Percentiles rank a stretch among this genome's conserved stretches.
phyloP scores from a whole-genome alignment of 1,140 invertebrate genomes.

The Pissodes strobi region DNA sequence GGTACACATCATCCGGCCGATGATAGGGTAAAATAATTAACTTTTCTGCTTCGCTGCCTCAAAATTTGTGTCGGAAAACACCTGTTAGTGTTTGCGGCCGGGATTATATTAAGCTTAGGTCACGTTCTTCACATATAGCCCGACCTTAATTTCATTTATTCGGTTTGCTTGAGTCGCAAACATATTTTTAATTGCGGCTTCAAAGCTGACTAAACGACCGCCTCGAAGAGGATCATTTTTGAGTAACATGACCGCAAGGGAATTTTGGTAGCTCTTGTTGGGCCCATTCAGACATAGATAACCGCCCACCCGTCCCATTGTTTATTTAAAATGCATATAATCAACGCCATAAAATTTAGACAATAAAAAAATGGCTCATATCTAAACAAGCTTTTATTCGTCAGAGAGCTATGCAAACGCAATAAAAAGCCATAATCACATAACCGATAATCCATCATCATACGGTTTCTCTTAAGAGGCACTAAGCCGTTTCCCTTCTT shows the following conservation, averaged over 20 bases:
- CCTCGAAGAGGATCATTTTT: too few species aligned
- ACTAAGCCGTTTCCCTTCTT: constrained; percentile 10
- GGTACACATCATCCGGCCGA: constrained; percentile 26
- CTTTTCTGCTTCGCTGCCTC: constrained; percentile 25
- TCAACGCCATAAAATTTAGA: too few species aligned
- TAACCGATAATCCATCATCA: constrained; percentile 19
- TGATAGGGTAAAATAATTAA: constrained; percentile 33
- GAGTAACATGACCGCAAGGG: too few species aligned
- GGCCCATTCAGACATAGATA: too few species aligned
- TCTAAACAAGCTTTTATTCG: too few species aligned
- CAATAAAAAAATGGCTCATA: too few species aligned
- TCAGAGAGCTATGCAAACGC: too few species aligned
- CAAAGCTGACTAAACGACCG: too few species aligned
- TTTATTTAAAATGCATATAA: too few species aligned
- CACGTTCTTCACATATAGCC: constrained; percentile 13
- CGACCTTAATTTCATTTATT: neutral
- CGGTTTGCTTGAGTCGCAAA: neutral
- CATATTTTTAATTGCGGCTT: too few species aligned
- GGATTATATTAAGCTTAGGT: constrained; percentile 3
- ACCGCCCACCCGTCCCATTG: too few species aligned
- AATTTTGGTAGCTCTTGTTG: too few species aligned
- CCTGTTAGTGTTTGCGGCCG: constrained; percentile 10
- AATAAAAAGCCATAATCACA: neutral
- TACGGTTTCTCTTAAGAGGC: neutral
- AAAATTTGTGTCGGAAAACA: constrained; percentile 10